Base-by-base conservation (phyloP, 2,888 invertebrate genomes). In the Leucophora obtusa region DNA sequence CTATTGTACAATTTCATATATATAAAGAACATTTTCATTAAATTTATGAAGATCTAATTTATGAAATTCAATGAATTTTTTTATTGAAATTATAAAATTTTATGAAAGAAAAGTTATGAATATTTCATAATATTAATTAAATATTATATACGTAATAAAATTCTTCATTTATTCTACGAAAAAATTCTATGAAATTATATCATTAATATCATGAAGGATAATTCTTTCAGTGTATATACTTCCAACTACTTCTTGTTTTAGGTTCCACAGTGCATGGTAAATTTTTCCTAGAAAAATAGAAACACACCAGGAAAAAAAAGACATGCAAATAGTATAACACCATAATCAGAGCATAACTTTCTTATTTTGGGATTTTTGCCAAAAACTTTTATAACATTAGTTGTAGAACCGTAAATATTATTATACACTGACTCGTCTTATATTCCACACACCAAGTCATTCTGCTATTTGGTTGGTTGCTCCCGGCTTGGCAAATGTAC, bases 301-400 rank as follows among this genome's bases (percentile, higher is more conserved):
- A 7, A 33, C 24, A 56, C 53, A 54, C 14, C n/a, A n/a, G n/a
- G n/a, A 35, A 58, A 17, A 51, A 65, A 71, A 63, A 53, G 47
- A 3, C 63, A 76, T 76, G 80, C 63, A 76, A 80, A 80, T 68
- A 62, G 54, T 72, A 43, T 18, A 66, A 75, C 51, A 71, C 70
- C 17, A 58, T 69, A 80, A 80, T 76, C 75, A 76, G 80, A 76
- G 80, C 80, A 76, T 75, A 76, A 76, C 75, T 59, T 72, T 53
- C 53, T 10, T 75, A 56, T 38, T 51, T 11, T 43, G 53, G 43
- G 53, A 72, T 56, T 76, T 71, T 72, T 56, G 63, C 56, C 62
- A 76, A 70, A 75, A 76, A 72, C 68, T 80, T 76, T 80, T 58
- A 15, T 51, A 47, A 58, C 28, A 51, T 63, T 68, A 71, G 24